Base-by-base conservation (phyloP, 2,113 vertebrate species). In the Galeopterus variegatus region DNA sequence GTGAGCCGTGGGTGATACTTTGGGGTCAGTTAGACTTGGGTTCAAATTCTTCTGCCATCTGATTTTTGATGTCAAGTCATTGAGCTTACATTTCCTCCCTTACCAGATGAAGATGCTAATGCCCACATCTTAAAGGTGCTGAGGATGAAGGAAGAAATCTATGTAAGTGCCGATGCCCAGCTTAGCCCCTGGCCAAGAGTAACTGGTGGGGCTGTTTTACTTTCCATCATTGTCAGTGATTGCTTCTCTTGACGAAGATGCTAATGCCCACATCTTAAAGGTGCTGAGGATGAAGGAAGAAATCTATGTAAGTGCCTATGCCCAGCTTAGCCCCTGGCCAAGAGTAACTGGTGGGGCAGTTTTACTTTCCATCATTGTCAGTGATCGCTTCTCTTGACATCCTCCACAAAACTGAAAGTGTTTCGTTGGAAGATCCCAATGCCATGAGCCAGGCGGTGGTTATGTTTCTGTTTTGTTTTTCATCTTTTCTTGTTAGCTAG, bases 221-320 rank as follows among this genome's bases (percentile, higher is more conserved):
- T 36, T 17, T 21, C 2, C 21, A 3, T 36, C 69, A 5, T 28
- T 14, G 52, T 48, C 9, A 1, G 0, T 2, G 0, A 1, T 28
- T 23, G 50, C 12, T 28, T 14, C n/a, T n/a, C 33, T 69, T 77
- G 8, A 48, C 0, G 0, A 54, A 82, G 56, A 50, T 36, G 24
- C 12, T 15, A 26, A 72, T 28, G 10, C 31, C 33, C n/a, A 0
- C 82, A 48, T 77, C 24, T 54, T 19, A 28, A 69, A 75, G 69
- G 45, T 10, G 5, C 5, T 24, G 8, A 1, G 33, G 81, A 6
- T 36, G 6, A 48, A 45, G 73, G 17, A 33, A 18, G 21, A 83
- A n/a, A 28, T 36, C 45, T 8, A 3, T 21, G 10, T 17, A 0
- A 6, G 28, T 31, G 26, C 14, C 0, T 21, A 64, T 7, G 1